Base-by-base conservation (phyloP, 2,888 invertebrate species). In the Melanostoma mellinum region DNA sequence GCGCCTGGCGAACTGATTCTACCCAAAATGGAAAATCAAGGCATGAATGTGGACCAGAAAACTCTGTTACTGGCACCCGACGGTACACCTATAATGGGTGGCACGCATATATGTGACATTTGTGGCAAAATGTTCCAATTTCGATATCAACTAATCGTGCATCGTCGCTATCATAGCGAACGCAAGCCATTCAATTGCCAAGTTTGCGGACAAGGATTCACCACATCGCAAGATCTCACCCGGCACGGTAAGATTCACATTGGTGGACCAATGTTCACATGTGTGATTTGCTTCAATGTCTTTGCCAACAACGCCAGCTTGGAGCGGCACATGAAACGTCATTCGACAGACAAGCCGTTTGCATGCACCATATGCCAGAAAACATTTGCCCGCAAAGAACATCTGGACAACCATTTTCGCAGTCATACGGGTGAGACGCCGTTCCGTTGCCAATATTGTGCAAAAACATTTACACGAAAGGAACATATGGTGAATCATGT, bases 401-500 rank as follows among this genome's bases (percentile, higher is more conserved):
- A 97, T 90, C 93, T 97, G 86, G 96, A 96, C 91, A 96, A 96
- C 91, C 97, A 97, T 91, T 95, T 96, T 88, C 93, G 97, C 89
- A 93, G 96, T 85, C 94, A 96, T 88, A 94, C 96, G 1, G 96
- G 96, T 85, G 96, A 96, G 90, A 96, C 96, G 89, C 96, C 96
- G 6, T 96, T 96, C 88, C 95, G 95, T 81, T 97, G 97, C 92
- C 94, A 95, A 48, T 95, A 95, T 88, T 97, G 97, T 91, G 96
- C 96, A 85, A 97, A 97, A 91, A 92, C 95, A 85, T 97, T 97
- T 92, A 97, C 96, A 86, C 93, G 96, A 86, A 95, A 96, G 89
- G 97, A 96, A 90, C 96, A 97, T 90, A 94, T 97, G 90, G 95
- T 96, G 86, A 97, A 96, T 91, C 97, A 97, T 92, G 96, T 97